Percentiles rank a stretch among this genome's conserved stretches.
These are phyloP conservation scores for Cheilinus undulatus DNA, from an alignment of 2,113 vertebrate species.

Conservation along the genomic window DNA sequence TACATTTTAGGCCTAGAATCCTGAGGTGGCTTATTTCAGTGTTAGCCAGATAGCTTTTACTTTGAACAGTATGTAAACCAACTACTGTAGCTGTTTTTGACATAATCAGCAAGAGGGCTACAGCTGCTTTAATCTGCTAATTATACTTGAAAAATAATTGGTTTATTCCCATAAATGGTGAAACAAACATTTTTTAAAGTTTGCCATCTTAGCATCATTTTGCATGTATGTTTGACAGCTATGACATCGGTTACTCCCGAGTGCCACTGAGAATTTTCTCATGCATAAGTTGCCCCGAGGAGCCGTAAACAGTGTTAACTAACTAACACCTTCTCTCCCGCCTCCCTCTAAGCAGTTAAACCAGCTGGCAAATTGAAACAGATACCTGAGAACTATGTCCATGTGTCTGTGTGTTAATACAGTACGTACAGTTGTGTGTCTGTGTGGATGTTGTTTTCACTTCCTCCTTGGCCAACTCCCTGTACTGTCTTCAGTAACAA, in stretches of 20 bases:
- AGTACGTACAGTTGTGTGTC: constrained; percentile 15
- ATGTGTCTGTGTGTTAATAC: constrained; percentile 18
- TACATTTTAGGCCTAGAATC: too few species aligned
- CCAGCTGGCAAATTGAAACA: constrained; percentile 52
- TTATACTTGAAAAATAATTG: too few species aligned
- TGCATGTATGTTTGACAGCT: too few species aligned
- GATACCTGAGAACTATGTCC: constrained; percentile 25
- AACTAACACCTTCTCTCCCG: constrained; percentile 19
- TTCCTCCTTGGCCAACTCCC: constrained; percentile 45
- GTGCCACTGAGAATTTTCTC: not conserved
- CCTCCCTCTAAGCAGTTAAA: constrained; percentile 13
- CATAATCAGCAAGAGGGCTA: too few species aligned
- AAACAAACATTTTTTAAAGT: too few species aligned
- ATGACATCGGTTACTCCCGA: not conserved
- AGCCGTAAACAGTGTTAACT: constrained; percentile 58
- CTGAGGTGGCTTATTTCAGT: too few species aligned
- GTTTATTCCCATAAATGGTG: too few species aligned
- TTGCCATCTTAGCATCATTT: too few species aligned
- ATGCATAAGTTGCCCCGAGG: constrained; percentile 33
- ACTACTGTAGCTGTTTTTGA: too few species aligned
- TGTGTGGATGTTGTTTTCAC: constrained; percentile 31
- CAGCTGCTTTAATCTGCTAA: too few species aligned
- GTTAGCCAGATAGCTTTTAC: too few species aligned
- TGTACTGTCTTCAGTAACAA: constrained; percentile 49
- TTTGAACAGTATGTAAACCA: too few species aligned